phyloP scores from a whole-genome alignment of 2,888 invertebrate genomes.

The Pheosia tremula region DNA sequence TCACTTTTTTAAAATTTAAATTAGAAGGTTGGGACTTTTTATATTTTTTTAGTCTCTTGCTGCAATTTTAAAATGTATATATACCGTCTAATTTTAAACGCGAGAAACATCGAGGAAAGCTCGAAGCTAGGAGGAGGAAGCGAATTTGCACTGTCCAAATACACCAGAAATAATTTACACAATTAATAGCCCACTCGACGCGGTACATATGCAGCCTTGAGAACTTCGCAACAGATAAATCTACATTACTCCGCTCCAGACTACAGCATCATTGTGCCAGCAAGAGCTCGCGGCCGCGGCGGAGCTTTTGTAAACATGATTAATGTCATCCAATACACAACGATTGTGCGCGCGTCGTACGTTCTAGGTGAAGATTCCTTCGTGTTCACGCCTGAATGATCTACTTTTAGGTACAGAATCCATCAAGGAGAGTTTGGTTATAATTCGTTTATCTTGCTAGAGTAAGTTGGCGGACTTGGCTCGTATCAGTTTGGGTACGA shows the following conservation, averaged over 20 bases:
- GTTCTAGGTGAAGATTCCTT: neutral
- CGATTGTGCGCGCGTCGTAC: conserved; percentile 2
- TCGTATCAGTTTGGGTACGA: too few relatives aligned
- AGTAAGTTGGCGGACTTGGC: too few relatives aligned
- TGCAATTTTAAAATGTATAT: too few relatives aligned
- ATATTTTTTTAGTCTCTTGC: too few relatives aligned
- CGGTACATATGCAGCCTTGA: conserved; percentile 3
- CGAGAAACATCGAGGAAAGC: neutral
- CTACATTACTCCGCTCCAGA: conserved; percentile 5
- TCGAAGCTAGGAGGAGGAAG: too few relatives aligned
- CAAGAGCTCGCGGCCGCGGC: neutral
- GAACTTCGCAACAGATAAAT: conserved; percentile 5
- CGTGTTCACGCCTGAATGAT: neutral
- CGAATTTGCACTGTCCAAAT: too few relatives aligned
- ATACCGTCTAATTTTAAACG: neutral
- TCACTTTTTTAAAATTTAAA: too few relatives aligned
- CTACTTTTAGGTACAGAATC: neutral
- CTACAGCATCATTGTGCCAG: conserved; percentile 4
- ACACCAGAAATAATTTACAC: conserved; percentile 3
- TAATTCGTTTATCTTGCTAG: neutral
- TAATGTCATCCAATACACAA: conserved; percentile 3
- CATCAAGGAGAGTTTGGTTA: neutral
- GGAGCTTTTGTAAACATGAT: conserved; percentile 8
- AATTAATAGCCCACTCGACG: conserved; percentile 3
- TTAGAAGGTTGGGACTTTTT: too few relatives aligned